These are phyloP conservation scores for Silurus meridionalis DNA, from an alignment of 2,113 vertebrate species.

Conservation along the genomic window DNA sequence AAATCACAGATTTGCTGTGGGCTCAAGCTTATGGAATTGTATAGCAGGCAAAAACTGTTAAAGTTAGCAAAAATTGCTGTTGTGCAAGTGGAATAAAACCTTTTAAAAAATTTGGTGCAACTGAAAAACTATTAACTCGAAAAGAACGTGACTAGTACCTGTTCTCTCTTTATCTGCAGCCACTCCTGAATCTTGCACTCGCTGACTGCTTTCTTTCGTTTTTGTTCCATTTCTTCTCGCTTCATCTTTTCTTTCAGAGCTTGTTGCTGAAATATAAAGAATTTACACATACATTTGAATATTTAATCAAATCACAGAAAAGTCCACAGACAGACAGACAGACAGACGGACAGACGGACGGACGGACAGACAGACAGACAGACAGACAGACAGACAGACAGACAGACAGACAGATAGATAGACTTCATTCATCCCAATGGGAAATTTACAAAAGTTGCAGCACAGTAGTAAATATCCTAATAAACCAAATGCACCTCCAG, in stretches of 20 bases:
- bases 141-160: conserved; percentile 65
- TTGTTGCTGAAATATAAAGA: conserved; percentile 66
- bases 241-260: conserved; percentile 70
- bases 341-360: no score
- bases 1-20: background rate
- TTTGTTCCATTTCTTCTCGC: conserved; percentile 70
- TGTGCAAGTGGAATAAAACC: background rate
- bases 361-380: no score
- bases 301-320: background rate
- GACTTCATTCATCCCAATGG: no score
- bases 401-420: no score
- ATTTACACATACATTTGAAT: background rate
- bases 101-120: background rate
- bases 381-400: no score
- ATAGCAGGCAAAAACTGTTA: background rate
- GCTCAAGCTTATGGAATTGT: background rate
- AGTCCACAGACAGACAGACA: no score
- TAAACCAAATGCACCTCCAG: conserved; percentile 70
- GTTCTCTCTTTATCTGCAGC: conserved; percentile 82
- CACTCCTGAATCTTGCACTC: conserved; percentile 85
- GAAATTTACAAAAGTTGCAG: background rate
- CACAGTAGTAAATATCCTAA: background rate
- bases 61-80: background rate
- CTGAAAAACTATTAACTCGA: background rate
- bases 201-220: conserved; percentile 76